Percentiles rank a stretch among this genome's conserved stretches.
These are phyloP conservation scores for Andricus grossulariae DNA, from an alignment of 1,140 invertebrate genomes.

Conservation along the genomic window DNA sequence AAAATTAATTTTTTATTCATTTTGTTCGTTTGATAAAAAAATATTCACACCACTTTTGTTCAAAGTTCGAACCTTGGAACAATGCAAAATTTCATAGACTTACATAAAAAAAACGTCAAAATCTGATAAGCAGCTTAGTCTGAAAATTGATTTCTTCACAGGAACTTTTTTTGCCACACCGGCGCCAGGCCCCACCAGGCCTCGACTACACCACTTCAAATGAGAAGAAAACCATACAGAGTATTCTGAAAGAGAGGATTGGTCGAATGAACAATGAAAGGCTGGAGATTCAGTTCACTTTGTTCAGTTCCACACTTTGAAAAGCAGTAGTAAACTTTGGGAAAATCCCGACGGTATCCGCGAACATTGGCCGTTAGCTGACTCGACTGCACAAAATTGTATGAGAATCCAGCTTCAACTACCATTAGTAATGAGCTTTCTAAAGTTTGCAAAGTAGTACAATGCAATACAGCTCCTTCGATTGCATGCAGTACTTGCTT, in stretches of 20 bases:
- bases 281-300: not conserved
- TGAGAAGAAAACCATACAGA: not conserved
- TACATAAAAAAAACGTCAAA: no score
- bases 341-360: slow-evolving; percentile 18
- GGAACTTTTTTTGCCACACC: no score
- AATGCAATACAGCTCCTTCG: slow-evolving; percentile 26
- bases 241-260: slow-evolving; percentile 1
- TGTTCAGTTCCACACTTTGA: not conserved
- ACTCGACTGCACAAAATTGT: slow-evolving; percentile 16
- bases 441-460: slow-evolving; percentile 30
- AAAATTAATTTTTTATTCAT: no score
- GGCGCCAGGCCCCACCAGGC: no score
- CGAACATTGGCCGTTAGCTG: not conserved
- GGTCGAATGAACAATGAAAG: slow-evolving; percentile 10
- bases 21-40: no score
- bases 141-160: no score
- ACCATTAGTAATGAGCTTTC: slow-evolving; percentile 1
- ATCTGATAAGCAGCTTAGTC: no score
- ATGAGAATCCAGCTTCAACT: slow-evolving; percentile 12
- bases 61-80: no score
- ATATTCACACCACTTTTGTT: no score
- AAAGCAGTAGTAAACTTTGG: slow-evolving; percentile 22
- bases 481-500: slow-evolving; percentile 19
- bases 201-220: no score
- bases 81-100: no score